These are phyloP conservation scores for Selenia dentaria DNA, from an alignment of 2,888 invertebrate species.

Conservation along the genomic window DNA sequence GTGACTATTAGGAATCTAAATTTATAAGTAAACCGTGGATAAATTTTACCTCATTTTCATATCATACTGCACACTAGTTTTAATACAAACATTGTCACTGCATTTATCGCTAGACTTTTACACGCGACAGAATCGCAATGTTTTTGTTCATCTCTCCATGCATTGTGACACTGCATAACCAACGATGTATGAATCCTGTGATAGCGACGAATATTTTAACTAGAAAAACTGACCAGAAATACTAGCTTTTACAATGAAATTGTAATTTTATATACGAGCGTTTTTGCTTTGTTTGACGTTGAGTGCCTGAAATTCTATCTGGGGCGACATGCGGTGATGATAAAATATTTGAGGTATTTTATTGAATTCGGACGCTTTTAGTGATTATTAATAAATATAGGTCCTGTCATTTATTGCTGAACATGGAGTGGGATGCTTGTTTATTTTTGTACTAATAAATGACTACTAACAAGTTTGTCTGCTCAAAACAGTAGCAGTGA, in stretches of 20 bases:
- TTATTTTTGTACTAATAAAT: too few relatives aligned
- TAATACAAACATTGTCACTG: conserved; percentile 38
- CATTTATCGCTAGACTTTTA: conserved; percentile 39
- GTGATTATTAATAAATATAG: too few relatives aligned
- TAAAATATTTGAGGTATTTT: too few relatives aligned
- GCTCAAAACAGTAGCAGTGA: too few relatives aligned
- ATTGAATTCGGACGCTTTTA: too few relatives aligned
- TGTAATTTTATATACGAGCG: conserved; percentile 36
- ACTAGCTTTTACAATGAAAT: conserved; percentile 47
- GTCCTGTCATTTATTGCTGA: too few relatives aligned
- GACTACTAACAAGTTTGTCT: too few relatives aligned
- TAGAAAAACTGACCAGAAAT: conserved; percentile 52
- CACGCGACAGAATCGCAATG: conserved; percentile 52
- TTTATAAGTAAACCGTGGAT: too few relatives aligned
- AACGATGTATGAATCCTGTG: conserved; percentile 76
- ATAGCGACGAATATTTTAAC: conserved; percentile 70
- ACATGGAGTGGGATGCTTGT: too few relatives aligned
- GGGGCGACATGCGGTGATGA: not conserved
- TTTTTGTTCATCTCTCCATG: conserved; percentile 75
- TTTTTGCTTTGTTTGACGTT: conserved; percentile 27
- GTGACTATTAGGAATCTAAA: not conserved
- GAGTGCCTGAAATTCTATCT: conserved; percentile 17
- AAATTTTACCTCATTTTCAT: conserved; percentile 16
- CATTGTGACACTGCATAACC: conserved; percentile 66
- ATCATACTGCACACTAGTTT: conserved; percentile 17